Conservation (phyloP, 2,888 invertebrate genomes). For the Linyphia triangularis region DNA sequence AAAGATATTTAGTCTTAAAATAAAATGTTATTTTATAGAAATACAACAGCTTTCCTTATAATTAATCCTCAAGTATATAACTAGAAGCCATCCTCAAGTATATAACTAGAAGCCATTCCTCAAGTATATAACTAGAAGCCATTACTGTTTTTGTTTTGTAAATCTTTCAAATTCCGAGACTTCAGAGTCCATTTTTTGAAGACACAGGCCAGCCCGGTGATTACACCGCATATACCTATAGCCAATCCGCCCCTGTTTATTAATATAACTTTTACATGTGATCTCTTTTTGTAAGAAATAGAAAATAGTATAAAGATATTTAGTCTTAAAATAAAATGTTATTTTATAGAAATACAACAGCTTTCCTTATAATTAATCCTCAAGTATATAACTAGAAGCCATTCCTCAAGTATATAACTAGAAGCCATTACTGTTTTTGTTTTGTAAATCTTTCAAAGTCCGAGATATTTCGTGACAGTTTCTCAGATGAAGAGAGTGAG, state of each 20-base stretch:
- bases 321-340: too few species aligned
- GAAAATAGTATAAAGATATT: too few species aligned
- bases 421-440: not conserved
- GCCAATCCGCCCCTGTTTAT: too few species aligned
- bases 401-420: not conserved
- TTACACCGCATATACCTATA: too few species aligned
- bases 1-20: too few species aligned
- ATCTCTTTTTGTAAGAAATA: too few species aligned
- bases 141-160: not conserved
- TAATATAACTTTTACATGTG: too few species aligned
- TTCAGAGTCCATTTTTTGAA: too few species aligned
- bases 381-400: not conserved
- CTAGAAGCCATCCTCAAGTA: too few species aligned
- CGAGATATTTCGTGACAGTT: not conserved
- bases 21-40: too few species aligned
- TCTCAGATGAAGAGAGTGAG: slow-evolving; percentile 11
- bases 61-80: not conserved
- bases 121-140: not conserved
- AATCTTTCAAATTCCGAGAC: not conserved
- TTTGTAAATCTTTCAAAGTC: not conserved
- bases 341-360: not conserved
- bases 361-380: not conserved
- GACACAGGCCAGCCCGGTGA: too few species aligned
- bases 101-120: not conserved
- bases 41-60: not conserved